Conservation (phyloP, 2,113 vertebrate species). For the Paedocypris sp. region DNA sequence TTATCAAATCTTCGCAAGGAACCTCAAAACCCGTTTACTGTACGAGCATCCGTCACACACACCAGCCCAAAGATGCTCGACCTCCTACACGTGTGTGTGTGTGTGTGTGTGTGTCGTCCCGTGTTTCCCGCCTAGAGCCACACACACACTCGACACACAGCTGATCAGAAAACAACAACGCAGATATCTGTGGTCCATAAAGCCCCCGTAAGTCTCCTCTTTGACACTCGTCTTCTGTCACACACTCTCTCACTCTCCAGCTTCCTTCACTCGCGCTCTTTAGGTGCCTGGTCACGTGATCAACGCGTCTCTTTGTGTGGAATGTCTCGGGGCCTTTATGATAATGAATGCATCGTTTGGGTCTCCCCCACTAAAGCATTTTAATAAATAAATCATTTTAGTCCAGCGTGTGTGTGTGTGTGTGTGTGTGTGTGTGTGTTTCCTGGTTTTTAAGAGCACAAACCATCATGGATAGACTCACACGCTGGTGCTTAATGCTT, state of each 20-base stretch:
- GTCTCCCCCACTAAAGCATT: constrained; percentile 59
- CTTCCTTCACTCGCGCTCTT: constrained; percentile 28
- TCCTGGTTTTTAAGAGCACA: constrained; percentile 45
- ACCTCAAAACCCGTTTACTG: constrained; percentile 32
- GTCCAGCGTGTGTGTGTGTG: constrained; percentile 39
- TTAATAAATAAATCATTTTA: constrained; percentile 70
- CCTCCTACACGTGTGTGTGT: constrained; percentile 54
- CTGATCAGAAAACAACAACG: constrained; percentile 49
- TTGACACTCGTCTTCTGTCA: constrained; percentile 68
- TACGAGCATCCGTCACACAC: constrained; percentile 1
- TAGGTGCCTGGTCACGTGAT: constrained; percentile 22
- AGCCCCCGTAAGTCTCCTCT: constrained; percentile 57
- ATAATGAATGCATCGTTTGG: constrained; percentile 53
- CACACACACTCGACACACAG: constrained; percentile 53
- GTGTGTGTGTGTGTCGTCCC: constrained; percentile 47
- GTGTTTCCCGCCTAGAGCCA: constrained; percentile 51
- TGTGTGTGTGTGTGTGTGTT: constrained; percentile 29
- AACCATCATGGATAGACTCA: constrained; percentile 32
- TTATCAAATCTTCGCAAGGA: constrained; percentile 55
- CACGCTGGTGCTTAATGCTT: constrained; percentile 54
- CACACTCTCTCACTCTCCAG: constrained; percentile 26
- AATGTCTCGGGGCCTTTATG: constrained; percentile 69
- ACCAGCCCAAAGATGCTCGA: constrained; percentile 48
- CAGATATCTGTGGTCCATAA: constrained; percentile 49
- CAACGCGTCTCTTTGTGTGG: constrained; percentile 47